Evolutionary conservation across 2,888 invertebrate species (phyloP), one percentile per base, ranked within the genome.

Genomic region (Agrilus cyanescens): DNA sequence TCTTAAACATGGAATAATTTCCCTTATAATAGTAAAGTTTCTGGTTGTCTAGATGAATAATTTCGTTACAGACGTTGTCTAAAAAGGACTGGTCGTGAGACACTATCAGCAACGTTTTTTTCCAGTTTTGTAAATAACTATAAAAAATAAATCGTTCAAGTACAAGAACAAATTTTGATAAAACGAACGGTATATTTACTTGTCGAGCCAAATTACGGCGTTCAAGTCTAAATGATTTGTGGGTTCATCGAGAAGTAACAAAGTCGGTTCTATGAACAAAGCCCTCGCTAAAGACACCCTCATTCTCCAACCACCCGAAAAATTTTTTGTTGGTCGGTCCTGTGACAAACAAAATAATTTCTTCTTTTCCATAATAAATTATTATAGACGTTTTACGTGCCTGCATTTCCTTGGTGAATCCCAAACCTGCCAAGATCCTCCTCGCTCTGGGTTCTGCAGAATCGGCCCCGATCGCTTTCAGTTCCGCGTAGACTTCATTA

Each of bases 71-170:
- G 4, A 99, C 96, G 61, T 97, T 98, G 66, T 99, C 97, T 57
- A 99, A 80, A 73, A 99, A 99, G 52, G 94, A 94, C 71, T 98
- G 98, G 75, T 99, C 98, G 80, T 99, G 98, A 57, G 97, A 98
- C 10, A 99, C 98, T 45, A 99, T 87, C 25, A 99, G 70, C 3
- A 99, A 70, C 0, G 98, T 99, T 63, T 99, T 99, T 69, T 98
- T 99, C 98, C 98, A 98, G 3, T 80, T 80, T 74, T 97, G 96
- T 15, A 98, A 73, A 64, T 97, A 97, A 65, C 86, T 88, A 66
- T 44, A 68, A 70, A 40, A 43, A 18, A 29, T n/a, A 45, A 31
- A 45, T 29, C 29, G 35, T 18, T 40, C 7, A 16, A 16, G 38
- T 30, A 30, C n/a, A 41, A 40, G 20, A 32, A 37, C 8, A 36